Conservation (phyloP, 2,888 invertebrate genomes). For the Andrena minutula region DNA sequence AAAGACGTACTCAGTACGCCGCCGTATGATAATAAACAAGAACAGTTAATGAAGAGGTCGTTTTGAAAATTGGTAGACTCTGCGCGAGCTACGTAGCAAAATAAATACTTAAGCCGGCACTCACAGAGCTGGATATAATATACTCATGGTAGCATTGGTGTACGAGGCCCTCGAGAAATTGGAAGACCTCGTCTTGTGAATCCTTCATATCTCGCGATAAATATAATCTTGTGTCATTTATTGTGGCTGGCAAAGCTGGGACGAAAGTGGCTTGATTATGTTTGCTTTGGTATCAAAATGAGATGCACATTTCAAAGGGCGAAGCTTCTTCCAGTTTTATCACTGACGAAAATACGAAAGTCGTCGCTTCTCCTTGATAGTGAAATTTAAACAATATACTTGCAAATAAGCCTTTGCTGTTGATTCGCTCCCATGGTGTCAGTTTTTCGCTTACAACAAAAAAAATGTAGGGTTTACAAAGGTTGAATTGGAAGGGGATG, state of each 20-base stretch:
- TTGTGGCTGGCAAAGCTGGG: constrained; percentile 65
- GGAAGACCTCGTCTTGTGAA: constrained; percentile 60
- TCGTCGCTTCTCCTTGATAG: constrained; percentile 6
- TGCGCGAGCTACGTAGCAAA: constrained; percentile 28
- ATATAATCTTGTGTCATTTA: constrained; percentile 73
- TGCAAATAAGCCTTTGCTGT: constrained; percentile 25
- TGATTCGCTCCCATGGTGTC: background rate
- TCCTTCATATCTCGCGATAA: constrained; percentile 73
- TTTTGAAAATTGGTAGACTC: constrained; percentile 53
- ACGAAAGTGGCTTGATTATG: constrained; percentile 67
- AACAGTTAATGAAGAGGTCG: constrained; percentile 58
- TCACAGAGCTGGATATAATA: constrained; percentile 57
- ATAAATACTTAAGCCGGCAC: constrained; percentile 66
- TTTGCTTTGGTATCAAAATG: constrained; percentile 70
- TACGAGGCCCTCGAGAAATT: constrained; percentile 33
- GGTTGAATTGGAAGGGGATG: background rate
- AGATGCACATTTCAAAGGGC: constrained; percentile 55
- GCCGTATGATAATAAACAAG: constrained; percentile 6
- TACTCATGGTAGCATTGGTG: constrained; percentile 39
- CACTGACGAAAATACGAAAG: constrained; percentile 14
- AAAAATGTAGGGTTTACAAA: background rate
- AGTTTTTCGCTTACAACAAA: background rate
- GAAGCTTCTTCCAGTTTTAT: constrained; percentile 42
- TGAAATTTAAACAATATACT: constrained; percentile 29
- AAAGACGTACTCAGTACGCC: background rate